A percentile compares a stretch with the other conserved stretches of the same genome.
phyloP scores from a whole-genome alignment of 2,888 invertebrate genomes.

The Drosophila anomalata region DNA sequence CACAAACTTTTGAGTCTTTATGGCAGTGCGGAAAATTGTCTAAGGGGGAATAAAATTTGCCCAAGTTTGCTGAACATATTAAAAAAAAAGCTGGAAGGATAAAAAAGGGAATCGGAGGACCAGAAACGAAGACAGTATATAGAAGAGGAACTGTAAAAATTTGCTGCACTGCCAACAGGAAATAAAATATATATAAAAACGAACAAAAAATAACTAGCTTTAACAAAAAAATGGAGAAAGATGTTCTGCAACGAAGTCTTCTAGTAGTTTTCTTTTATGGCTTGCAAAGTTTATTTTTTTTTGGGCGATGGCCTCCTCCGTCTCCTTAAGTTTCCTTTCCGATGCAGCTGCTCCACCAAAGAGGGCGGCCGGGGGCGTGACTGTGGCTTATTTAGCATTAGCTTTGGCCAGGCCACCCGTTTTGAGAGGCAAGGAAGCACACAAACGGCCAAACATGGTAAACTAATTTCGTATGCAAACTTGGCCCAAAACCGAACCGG shows the following conservation, averaged over 20 bases:
- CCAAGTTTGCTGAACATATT: slow-evolving; percentile 74
- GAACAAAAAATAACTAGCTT: slow-evolving; percentile 45
- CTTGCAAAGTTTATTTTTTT: slow-evolving; percentile 24
- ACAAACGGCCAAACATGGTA: slow-evolving; percentile 66
- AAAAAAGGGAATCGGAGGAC: slow-evolving; percentile 27
- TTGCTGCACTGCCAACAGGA: slow-evolving; percentile 61
- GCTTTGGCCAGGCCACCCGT: slow-evolving; percentile 56
- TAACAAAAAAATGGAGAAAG: slow-evolving; percentile 25
- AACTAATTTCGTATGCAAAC: slow-evolving; percentile 77
- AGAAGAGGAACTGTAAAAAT: slow-evolving; percentile 67
- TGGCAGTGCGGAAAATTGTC: slow-evolving; percentile 48
- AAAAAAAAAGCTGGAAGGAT: slow-evolving; percentile 42
- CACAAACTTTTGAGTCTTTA: slow-evolving; percentile 68
- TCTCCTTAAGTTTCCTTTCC: slow-evolving; percentile 6
- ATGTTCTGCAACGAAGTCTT: slow-evolving; percentile 48
- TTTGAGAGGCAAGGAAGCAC: slow-evolving; percentile 30
- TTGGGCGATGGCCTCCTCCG: neutral
- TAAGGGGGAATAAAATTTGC: slow-evolving; percentile 51
- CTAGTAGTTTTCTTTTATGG: slow-evolving; percentile 40
- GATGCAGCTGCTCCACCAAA: slow-evolving; percentile 37
- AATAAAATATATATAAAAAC: slow-evolving; percentile 75
- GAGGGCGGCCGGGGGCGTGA: slow-evolving; percentile 52
- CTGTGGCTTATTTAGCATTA: slow-evolving; percentile 73
- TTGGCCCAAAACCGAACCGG: slow-evolving; percentile 53
- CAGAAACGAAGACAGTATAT: slow-evolving; percentile 27